phyloP scores from a whole-genome alignment of 2,888 invertebrate species.

The Ormyrus labotus region DNA sequence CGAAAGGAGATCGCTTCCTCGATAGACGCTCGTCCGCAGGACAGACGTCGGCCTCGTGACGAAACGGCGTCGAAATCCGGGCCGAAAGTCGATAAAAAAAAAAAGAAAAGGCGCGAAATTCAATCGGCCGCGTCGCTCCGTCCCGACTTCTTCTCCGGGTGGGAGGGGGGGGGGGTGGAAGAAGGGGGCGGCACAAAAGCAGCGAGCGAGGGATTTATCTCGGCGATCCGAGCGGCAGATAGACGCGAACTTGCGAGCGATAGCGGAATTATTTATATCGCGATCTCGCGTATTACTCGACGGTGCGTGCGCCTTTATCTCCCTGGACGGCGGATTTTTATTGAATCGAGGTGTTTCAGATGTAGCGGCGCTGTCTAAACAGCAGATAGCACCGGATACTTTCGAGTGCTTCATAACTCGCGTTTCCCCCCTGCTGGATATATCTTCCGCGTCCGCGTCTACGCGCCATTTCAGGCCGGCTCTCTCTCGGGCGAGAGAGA shows the following conservation, averaged over 20 bases:
- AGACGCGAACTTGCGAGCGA: neutral
- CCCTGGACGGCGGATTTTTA: conserved; percentile 34
- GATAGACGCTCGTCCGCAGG: conserved; percentile 26
- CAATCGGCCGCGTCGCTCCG: conserved; percentile 15
- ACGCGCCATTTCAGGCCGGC: neutral
- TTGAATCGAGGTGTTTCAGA: conserved; percentile 6
- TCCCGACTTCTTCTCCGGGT: conserved; percentile 1
- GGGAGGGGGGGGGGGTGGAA: neutral
- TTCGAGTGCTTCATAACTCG: conserved; percentile 39
- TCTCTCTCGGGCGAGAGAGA: neutral
- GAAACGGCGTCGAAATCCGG: conserved; percentile 56
- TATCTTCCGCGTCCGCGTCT: no score
- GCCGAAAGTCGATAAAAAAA: conserved; percentile 31
- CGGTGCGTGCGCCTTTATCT: conserved; percentile 13
- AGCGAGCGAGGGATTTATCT: conserved; percentile 18
- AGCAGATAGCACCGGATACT: conserved; percentile 27
- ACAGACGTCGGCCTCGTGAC: conserved; percentile 59
- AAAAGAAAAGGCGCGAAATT: conserved; percentile 23
- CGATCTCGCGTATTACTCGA: neutral
- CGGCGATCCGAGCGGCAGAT: conserved; percentile 32
- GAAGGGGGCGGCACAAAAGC: conserved; percentile 14
- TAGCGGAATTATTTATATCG: conserved; percentile 41
- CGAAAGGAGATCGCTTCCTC: conserved; percentile 59
- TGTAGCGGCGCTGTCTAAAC: conserved; percentile 32
- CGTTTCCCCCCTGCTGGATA: neutral